phyloP scores from a whole-genome alignment of 1,140 invertebrate genomes.

The Trialeurodes vaporariorum region DNA sequence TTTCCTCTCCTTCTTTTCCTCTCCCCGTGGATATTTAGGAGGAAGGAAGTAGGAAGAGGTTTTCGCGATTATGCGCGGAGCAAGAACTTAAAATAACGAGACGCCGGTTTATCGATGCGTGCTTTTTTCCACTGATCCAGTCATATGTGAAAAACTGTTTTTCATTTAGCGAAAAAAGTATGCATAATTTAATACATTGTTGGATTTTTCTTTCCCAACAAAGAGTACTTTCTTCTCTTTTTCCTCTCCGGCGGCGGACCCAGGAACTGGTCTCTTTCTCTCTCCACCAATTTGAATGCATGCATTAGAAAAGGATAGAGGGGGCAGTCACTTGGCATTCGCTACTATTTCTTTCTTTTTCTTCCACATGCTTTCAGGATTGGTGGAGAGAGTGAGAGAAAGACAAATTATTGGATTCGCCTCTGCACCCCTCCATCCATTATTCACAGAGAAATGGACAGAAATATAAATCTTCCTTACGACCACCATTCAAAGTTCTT shows the following conservation, averaged over 20 bases:
- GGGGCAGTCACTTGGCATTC: too few species aligned
- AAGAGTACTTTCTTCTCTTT: background rate
- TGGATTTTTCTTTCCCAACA: background rate
- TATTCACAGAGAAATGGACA: too few species aligned
- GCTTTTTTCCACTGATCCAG: background rate
- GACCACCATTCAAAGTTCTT: too few species aligned
- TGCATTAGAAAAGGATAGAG: too few species aligned
- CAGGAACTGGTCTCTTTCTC: background rate
- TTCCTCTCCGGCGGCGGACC: background rate
- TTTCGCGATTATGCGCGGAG: background rate
- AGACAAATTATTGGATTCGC: too few species aligned
- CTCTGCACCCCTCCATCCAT: too few species aligned
- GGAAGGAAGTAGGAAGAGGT: background rate
- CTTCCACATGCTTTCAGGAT: too few species aligned
- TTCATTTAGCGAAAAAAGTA: background rate
- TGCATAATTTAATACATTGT: background rate
- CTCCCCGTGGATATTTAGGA: too few species aligned
- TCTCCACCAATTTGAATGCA: background rate
- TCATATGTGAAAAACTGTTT: background rate
- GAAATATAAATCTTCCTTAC: too few species aligned
- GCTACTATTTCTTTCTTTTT: too few species aligned
- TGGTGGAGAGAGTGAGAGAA: too few species aligned
- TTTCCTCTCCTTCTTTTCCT: background rate
- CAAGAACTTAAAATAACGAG: background rate
- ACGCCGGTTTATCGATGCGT: background rate